Conservation (phyloP, 2,888 invertebrate genomes). For the Watsonalla cultraria region DNA sequence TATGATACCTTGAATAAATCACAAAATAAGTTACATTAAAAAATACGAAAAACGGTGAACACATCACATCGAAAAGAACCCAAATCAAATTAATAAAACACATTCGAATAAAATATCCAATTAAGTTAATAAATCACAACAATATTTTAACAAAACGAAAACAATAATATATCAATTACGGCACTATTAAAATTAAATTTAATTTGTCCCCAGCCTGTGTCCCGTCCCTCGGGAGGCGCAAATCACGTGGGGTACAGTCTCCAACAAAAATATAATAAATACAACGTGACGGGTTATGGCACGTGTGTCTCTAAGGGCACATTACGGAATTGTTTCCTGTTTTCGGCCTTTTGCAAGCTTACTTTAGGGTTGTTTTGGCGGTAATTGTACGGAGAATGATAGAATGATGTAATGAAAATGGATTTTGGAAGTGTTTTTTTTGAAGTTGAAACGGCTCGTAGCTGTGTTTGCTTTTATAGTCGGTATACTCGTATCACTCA, state of each 20-base stretch:
- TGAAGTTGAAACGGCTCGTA: no score
- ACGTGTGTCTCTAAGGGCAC: constrained; percentile 43
- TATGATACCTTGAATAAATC: no score
- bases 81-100: neutral
- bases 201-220: constrained; percentile 25
- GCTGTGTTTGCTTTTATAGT: no score
- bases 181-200: constrained; percentile 47
- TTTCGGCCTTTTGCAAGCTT: constrained; percentile 25
- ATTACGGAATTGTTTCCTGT: constrained; percentile 32
- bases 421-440: no score
- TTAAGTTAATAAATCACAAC: neutral
- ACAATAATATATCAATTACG: constrained; percentile 40
- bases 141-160: constrained; percentile 14
- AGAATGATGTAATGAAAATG: no score
- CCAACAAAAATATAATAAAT: constrained; percentile 32
- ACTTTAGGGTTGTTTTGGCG: neutral
- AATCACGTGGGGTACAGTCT: constrained; percentile 47
- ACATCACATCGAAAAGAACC: no score
- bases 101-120: neutral
- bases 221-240: constrained; percentile 34
- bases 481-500: no score
- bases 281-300: constrained; percentile 45
- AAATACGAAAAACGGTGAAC: no score
- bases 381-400: neutral
- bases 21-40: no score